Percentiles rank a stretch among this genome's conserved stretches.
These are phyloP conservation scores for Dendrolimus pini DNA, from an alignment of 2,888 invertebrate genomes.

Conservation along the genomic window DNA sequence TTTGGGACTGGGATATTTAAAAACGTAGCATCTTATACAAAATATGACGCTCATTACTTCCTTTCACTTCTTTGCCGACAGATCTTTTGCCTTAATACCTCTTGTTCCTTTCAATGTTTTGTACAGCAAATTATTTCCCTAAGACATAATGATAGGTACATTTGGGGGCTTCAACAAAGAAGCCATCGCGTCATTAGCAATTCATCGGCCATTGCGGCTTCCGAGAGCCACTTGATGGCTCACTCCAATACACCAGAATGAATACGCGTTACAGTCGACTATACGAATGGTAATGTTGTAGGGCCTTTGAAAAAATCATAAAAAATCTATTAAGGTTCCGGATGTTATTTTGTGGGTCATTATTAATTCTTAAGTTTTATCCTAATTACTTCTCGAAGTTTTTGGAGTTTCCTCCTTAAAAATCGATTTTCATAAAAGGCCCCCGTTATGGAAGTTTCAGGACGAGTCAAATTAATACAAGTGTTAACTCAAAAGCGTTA, in stretches of 20 bases:
- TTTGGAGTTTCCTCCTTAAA: too few relatives aligned
- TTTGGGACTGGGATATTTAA: too few relatives aligned
- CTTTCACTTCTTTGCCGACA: background rate
- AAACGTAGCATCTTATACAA: too few relatives aligned
- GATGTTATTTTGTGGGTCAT: background rate
- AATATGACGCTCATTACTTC: too few relatives aligned
- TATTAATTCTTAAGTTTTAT: too few relatives aligned
- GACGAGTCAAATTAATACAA: too few relatives aligned
- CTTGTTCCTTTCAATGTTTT: background rate
- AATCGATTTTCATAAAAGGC: too few relatives aligned
- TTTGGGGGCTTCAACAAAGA: background rate
- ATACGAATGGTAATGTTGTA: background rate
- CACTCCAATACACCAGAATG: background rate
- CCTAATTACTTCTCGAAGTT: too few relatives aligned
- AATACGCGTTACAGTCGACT: background rate
- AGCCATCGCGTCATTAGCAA: slow-evolving; percentile 35
- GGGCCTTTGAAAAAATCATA: background rate
- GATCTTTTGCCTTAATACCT: background rate
- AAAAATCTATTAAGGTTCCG: background rate
- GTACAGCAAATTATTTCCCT: background rate
- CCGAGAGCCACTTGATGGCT: slow-evolving; percentile 21
- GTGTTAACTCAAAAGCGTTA: too few relatives aligned
- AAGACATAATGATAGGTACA: background rate
- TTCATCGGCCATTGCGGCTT: slow-evolving; percentile 42
- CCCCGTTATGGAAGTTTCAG: too few relatives aligned